Base-by-base conservation (phyloP, 2,113 vertebrate genomes). In the Prionailurus bengalensis region DNA sequence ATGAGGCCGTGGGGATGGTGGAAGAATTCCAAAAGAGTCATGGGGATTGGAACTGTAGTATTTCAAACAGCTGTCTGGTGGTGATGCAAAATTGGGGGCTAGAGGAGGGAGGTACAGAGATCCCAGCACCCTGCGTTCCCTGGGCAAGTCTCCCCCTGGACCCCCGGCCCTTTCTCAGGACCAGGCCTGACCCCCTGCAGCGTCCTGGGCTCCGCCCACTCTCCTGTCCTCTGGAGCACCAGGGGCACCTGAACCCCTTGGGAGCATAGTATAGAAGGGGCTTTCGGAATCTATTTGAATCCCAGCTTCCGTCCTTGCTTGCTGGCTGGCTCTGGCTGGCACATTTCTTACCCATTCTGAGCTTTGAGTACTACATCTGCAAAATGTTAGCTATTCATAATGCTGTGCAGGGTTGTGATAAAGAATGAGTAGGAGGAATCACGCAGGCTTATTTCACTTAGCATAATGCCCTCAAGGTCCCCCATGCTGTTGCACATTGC, bases 11-110 rank as follows among this genome's bases (percentile, higher is more conserved):
- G 7, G 78, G 91, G 86, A 89, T 76, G 45, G 83, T 71, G 87
- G 96, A 97, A 90, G 42, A 94, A 73, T 96, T 96, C 94, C 90
- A 96, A 97, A 94, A 91, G 92, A 88, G 90, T 91, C 95, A 65
- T 68, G 76, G 95, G 80, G 95, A 97, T 55, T 88, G 84, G 76
- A 93, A 61, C 88, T 94, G 74, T 39, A 96, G 95, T 93, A 96
- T 97, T 96, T 98, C 82, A 96, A 97, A 96, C 92, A 96, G 94
- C 86, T 93, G 92, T 83, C 92, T 76, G 73, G 66, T 89, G 21
- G 63, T 4, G 48, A 89, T 36, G 31, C 79, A 79, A 95, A 96
- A 33, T 10, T 53, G 42, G 0, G 1, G 55, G 1, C 86, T 68
- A 19, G n/a, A 86, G 39, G n/a, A 97, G 76, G 39, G 76, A 48